Evolutionary conservation across 2,888 invertebrate genomes (phyloP).

Genomic region (Macaria liturata): DNA sequence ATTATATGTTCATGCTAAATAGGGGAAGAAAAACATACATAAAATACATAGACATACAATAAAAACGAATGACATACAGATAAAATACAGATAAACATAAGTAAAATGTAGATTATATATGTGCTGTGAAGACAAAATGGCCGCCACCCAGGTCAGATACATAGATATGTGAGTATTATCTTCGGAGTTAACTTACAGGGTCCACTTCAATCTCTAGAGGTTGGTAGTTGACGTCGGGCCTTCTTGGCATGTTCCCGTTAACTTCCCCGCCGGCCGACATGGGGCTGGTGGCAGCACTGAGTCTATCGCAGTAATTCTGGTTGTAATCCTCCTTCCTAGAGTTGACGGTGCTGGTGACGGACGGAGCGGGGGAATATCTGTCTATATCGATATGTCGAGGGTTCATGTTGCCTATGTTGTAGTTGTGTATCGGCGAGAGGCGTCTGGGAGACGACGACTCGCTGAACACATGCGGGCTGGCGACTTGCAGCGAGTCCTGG

Average conservation of each 20-base stretch:
- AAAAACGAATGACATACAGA: constrained; percentile 6
- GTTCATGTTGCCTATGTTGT: constrained; percentile 80
- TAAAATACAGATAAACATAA: constrained; percentile 20
- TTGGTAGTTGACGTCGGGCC: constrained; percentile 65
- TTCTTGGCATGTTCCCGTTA: constrained; percentile 67
- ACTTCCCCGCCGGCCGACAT: constrained; percentile 59
- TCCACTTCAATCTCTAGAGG: constrained; percentile 87
- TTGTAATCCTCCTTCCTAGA: constrained; percentile 72
- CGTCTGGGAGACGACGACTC: constrained; percentile 71
- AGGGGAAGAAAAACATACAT: constrained; percentile 11
- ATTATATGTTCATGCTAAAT: constrained; percentile 16
- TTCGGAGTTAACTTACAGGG: constrained; percentile 81
- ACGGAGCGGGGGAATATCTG: constrained; percentile 53
- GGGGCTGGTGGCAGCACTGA: constrained; percentile 66
- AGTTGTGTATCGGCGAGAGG: constrained; percentile 74
- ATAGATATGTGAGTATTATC: constrained; percentile 29
- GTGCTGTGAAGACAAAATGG: constrained; percentile 16
- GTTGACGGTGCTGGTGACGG: constrained; percentile 59
- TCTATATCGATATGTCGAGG: constrained; percentile 77
- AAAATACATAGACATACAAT: constrained; percentile 15
- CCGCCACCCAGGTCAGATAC: constrained; percentile 26
- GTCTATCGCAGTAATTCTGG: constrained; percentile 71
- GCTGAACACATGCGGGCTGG: constrained; percentile 74
- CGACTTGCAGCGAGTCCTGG: constrained; percentile 51
- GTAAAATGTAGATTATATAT: constrained; percentile 14